Base-by-base conservation (phyloP, 2,113 vertebrate species). In the Corythornis vintsioides region DNA sequence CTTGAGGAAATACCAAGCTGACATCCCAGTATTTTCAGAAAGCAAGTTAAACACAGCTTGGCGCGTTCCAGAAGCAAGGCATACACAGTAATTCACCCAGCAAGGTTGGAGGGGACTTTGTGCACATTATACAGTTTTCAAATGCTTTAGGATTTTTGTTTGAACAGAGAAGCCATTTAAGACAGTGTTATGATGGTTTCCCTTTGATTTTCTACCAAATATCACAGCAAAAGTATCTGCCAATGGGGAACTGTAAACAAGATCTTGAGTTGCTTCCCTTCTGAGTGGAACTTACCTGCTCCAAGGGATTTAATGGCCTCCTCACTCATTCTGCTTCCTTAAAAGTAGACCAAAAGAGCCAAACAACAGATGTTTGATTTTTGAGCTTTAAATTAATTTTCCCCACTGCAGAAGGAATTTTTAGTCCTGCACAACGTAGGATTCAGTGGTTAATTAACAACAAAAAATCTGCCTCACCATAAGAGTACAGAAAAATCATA, bases 201-300 rank as follows among this genome's bases (percentile, higher is more conserved):
- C 86, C 86, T 92, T 94, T 93, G 88, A 96, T 94, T 96, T 96
- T 71, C 83, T 88, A 91, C 95, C 86, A 94, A 94, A 76, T 95
- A 93, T 90, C 78, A 57, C 92, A 91, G 91, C 33, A 75, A 85
- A 91, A 92, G 52, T 80, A 94, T 91, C 84, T 80, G 91, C 81
- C 92, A 93, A 53, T 3, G 2, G 92, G 92, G 86, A 93, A 88
- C 76, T 67, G 79, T 80, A 92, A 95, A 86, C 60, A 94, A 91
- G 67, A 91, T 87, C 89, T 83, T 92, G 89, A 95, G 92, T 96
- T 95, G 70, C 86, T 87, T 95, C 88, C 89, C 86, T 94, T 94
- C 86, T 93, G 88, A 88, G 88, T 48, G 81, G 75, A 73, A 89
- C 65, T 87, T 88, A 92, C 92, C 92, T 96, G 87, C 72, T 94